phyloP scores from a whole-genome alignment of 2,888 invertebrate genomes.

The Drosophila paranaensis region DNA sequence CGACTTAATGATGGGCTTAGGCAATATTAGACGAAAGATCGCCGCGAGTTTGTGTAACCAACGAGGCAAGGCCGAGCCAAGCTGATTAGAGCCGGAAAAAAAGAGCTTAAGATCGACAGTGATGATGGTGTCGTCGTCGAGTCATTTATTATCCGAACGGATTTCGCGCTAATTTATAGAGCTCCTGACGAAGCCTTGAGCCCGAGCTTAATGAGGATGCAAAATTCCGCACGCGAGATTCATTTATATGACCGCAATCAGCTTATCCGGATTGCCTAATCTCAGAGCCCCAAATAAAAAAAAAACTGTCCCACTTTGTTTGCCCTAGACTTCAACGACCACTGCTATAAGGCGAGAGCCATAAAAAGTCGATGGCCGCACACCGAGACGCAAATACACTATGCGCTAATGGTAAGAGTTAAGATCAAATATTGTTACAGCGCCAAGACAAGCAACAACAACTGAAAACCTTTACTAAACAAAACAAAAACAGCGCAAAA shows the following conservation, averaged over 20 bases:
- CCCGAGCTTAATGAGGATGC: conserved; percentile 16
- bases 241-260: conserved; percentile 30
- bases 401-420: conserved; percentile 11
- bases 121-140: neutral
- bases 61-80: conserved; percentile 22
- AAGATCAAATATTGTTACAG: conserved; percentile 11
- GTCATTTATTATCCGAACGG: conserved; percentile 12
- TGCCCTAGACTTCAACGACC: conserved; percentile 29
- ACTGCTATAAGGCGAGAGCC: conserved; percentile 6
- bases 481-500: conserved; percentile 15
- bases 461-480: conserved; percentile 13
- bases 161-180: conserved; percentile 8
- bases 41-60: conserved; percentile 28
- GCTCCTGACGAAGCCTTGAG: conserved; percentile 14
- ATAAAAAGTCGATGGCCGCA: conserved; percentile 1
- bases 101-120: conserved; percentile 4
- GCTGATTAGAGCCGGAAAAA: conserved; percentile 28
- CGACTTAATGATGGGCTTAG: conserved; percentile 45
- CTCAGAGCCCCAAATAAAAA: neutral
- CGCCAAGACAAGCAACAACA: conserved; percentile 5
- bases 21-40: conserved; percentile 25
- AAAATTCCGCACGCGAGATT: conserved; percentile 9
- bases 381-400: conserved; percentile 32
- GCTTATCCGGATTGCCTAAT: conserved; percentile 33
- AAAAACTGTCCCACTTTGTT: conserved; percentile 35